Conservation (phyloP, 2,797 vertebrate genomes). For the Pangasius mekongensis region DNA sequence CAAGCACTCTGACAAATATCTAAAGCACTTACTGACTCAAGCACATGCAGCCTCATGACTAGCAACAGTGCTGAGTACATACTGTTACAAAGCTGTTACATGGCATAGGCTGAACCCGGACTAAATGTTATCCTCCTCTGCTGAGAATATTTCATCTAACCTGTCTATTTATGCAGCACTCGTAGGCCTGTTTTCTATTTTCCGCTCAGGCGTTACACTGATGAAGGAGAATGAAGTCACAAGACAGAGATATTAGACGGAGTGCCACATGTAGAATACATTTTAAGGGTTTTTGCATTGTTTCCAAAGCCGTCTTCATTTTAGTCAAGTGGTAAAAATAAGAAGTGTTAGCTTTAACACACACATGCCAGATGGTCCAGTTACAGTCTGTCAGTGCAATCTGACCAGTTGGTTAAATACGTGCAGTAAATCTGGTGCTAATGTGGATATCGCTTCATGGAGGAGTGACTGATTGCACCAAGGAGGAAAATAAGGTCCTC, state of each 20-base stretch:
- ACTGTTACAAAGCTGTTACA: slow-evolving; percentile 52
- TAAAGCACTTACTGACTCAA: slow-evolving; percentile 69
- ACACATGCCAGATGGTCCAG: slow-evolving; percentile 67
- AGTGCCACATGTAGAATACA: not conserved
- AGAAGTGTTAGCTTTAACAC: slow-evolving; percentile 59
- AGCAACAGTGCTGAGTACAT: slow-evolving; percentile 60
- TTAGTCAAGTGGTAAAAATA: slow-evolving; percentile 58
- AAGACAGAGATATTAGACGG: not conserved
- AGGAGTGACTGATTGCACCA: slow-evolving; percentile 45
- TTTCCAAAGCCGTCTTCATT: slow-evolving; percentile 54
- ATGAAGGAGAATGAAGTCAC: not conserved
- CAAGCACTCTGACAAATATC: slow-evolving; percentile 77
- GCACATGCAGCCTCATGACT: slow-evolving; percentile 68
- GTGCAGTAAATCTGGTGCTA: slow-evolving; percentile 56
- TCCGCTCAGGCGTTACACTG: not conserved
- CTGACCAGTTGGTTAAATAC: slow-evolving; percentile 68
- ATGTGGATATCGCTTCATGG: slow-evolving; percentile 56
- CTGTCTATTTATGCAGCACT: not conserved
- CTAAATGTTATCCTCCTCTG: not conserved
- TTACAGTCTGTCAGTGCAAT: slow-evolving; percentile 66
- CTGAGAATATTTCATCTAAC: not conserved
- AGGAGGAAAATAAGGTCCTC: slow-evolving; percentile 36
- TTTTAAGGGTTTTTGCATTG: not conserved
- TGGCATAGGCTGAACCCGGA: slow-evolving; percentile 6
- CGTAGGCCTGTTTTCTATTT: not conserved